Base-by-base conservation (phyloP, 2,888 invertebrate species). In the Eupithecia dodoneata region DNA sequence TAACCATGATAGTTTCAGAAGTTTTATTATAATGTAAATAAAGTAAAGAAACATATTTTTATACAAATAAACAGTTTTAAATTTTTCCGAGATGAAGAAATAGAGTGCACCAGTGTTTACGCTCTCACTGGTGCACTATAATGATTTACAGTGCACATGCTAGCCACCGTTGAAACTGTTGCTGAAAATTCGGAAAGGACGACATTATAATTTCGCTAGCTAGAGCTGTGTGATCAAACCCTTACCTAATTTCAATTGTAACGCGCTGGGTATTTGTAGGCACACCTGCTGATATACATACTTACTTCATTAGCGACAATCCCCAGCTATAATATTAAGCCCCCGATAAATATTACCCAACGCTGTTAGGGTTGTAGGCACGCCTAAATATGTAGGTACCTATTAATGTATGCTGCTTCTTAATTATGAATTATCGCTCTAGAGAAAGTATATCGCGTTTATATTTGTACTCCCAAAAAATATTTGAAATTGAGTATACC, bases 221-320 rank as follows among this genome's bases (percentile, higher is more conserved):
- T 18, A 1, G 9, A 18, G 10, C 15, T 41, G 65, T 65, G 41
- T 66, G 65, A 66, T 2, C 6, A 42, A 41, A 3, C 67, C 47
- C 47, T 49, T 69, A 72, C 72, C 69, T 63, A 59, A 63, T 76
- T 76, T 73, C 47, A 76, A 76, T 69, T 70, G 44, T 65, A 44
- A 42, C 69, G 15, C 4, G 69, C 65, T 71, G 65, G 30, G 10
- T 63, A 30, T 63, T 70, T 76, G 30, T 72, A 72, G 63, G 71
- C 72, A 30, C 71, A 66, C 66, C 66, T 66, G 66, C 66, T 66
- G 42, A 66, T 66, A 59, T 55, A 44, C 44, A 7, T 47, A 63
- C 18, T 65, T 41, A 65, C 41, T 66, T 66, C 66, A 66, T 66
- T 66, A 66, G 66, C 66, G 66, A 66, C 66, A 66, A 66, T 66